Percentiles rank a stretch among this genome's conserved stretches.
Conservation (phyloP, 2,888 invertebrate species). For the Stictocephala bisonia region DNA sequence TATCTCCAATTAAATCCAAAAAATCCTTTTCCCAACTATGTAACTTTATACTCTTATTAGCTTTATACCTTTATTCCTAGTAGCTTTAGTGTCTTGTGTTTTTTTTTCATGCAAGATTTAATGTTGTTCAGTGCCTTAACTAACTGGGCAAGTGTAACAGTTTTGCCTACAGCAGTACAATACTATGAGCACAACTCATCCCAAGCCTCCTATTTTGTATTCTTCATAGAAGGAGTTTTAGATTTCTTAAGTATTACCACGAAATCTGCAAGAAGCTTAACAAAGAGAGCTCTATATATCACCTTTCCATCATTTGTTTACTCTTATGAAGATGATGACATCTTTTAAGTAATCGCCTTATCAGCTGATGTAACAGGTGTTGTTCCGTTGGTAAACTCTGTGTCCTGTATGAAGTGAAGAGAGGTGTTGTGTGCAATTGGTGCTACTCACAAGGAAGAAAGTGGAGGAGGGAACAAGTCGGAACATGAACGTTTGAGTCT, state of each 20-base stretch:
- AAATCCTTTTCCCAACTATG: background rate
- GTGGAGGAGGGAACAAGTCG: too few relatives aligned
- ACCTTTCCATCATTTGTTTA: background rate
- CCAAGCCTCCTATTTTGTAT: background rate
- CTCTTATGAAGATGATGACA: constrained; percentile 5
- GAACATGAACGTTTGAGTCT: constrained; percentile 1
- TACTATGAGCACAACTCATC: background rate
- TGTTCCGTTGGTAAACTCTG: too few relatives aligned
- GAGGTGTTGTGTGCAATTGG: background rate
- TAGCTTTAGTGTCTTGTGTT: too few relatives aligned
- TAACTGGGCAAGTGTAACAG: constrained; percentile 2
- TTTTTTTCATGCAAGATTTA: background rate
- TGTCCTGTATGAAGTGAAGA: background rate
- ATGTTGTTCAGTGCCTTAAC: constrained; percentile 5
- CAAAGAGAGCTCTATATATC: background rate
- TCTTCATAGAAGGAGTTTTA: constrained; percentile 13
- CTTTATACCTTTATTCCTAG: too few relatives aligned
- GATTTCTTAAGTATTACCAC: constrained; percentile 2
- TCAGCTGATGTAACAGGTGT: background rate
- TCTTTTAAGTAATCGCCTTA: background rate
- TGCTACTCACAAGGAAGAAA: too few relatives aligned
- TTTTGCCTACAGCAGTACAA: too few relatives aligned
- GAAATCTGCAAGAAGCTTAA: background rate
- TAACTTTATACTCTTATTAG: background rate
- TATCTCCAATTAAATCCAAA: background rate